Base-by-base conservation (phyloP, 1,140 invertebrate genomes). In the Drosophila sulfurigaster region DNA sequence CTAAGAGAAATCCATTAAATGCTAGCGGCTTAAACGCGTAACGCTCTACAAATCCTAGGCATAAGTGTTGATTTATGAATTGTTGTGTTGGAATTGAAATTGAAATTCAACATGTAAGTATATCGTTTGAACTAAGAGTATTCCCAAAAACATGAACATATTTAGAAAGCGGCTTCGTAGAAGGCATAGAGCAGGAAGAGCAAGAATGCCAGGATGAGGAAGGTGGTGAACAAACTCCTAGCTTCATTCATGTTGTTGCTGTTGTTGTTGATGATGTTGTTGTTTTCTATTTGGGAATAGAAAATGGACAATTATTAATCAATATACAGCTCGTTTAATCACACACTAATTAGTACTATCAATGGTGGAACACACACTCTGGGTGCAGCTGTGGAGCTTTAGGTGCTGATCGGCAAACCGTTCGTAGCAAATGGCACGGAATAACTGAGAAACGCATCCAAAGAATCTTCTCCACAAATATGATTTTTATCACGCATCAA, bases 211-310 rank as follows among this genome's bases (percentile, higher is more conserved):
- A 92, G 71, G 67, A 92, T 92, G 13, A 89, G 35, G 78, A 92
- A 92, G 77, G 90, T 92, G 87, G 91, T 92, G 78, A 92, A 77
- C 78, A 92, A 78, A 81, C 91, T 92, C 65, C 56, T 91, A 72
- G 89, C 87, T 58, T 92, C 91, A 91, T 89, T 92, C 91, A 92
- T 92, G 69, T 91, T 92, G 80, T 52, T 46, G 60, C 69, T 51
- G 75, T 73, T 75, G 60, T 66, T 74, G 65, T 63, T 62, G 63
- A 67, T 71, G 65, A 72, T 79, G 65, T 46, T 38, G 35, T 57
- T 52, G 48, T 43, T 43, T 43, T 43, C 41, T 43, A 43, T 43
- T 43, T 43, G 16, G n/a, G 51, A 58, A 43, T 35, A 54, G n/a
- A 41, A 25, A 35, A 56, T 69, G 11, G 54, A n/a, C 7, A 38